Evolutionary conservation across 2,888 invertebrate species (phyloP).

Genomic region (Pandemis cinnamomeana): DNA sequence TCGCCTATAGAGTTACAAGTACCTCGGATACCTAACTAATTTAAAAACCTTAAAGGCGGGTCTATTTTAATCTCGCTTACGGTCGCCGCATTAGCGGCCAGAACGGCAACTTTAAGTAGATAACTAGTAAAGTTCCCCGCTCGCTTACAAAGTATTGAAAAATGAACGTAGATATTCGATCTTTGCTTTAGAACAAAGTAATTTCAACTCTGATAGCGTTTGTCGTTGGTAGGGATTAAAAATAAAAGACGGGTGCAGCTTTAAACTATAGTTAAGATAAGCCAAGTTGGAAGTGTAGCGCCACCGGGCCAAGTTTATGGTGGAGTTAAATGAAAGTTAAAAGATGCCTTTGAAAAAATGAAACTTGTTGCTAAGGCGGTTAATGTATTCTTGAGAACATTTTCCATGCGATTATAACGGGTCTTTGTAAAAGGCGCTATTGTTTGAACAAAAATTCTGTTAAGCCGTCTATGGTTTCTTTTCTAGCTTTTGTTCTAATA

Average conservation of each 20-base stretch:
- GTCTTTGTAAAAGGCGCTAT: neutral
- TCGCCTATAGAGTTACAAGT: neutral
- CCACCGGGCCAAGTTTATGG: constrained; percentile 65
- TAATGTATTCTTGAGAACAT: constrained; percentile 3
- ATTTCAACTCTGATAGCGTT: constrained; percentile 76
- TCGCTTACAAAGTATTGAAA: constrained; percentile 77
- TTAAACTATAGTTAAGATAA: constrained; percentile 79
- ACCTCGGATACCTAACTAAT: constrained; percentile 24
- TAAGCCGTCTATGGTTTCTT: neutral
- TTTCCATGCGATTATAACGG: constrained; percentile 10
- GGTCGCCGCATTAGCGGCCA: constrained; percentile 39
- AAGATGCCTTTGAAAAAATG: constrained; percentile 59
- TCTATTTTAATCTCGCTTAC: constrained; percentile 33
- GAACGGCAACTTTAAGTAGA: constrained; percentile 53
- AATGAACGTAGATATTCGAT: constrained; percentile 78
- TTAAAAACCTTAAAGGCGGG: constrained; percentile 21
- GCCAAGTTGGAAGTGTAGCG: constrained; percentile 57
- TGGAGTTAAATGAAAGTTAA: constrained; percentile 66
- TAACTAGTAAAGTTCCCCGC: constrained; percentile 71
- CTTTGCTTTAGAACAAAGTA: constrained; percentile 77
- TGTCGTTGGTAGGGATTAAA: constrained; percentile 72
- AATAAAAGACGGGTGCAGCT: constrained; percentile 72
- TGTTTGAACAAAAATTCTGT: neutral
- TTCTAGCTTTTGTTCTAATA: neutral
- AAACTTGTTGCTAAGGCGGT: constrained; percentile 26